These are phyloP conservation scores for Rhinogobius similis DNA, from an alignment of 2,113 vertebrate genomes.

Conservation along the genomic window DNA sequence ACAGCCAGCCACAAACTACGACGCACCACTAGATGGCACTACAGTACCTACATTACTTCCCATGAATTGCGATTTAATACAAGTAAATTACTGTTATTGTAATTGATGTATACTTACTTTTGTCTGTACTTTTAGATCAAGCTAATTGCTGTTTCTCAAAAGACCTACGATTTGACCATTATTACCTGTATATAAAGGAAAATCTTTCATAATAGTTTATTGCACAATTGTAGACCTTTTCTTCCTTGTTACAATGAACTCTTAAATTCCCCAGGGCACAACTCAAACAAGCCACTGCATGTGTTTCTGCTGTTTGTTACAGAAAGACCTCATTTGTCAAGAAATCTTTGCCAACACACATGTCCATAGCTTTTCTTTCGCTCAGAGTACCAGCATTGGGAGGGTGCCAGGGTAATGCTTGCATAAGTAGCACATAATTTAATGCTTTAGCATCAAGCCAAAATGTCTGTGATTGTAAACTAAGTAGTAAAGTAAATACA, in stretches of 20 bases:
- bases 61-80: neutral
- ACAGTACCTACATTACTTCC: neutral
- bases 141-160: neutral
- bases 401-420: neutral
- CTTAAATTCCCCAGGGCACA: constrained; percentile 28
- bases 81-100: neutral
- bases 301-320: constrained; percentile 34
- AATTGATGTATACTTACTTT: neutral
- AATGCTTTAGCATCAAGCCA: neutral
- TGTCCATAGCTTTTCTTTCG: constrained; percentile 28
- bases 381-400: neutral
- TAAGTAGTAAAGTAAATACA: neutral
- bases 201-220: constrained; percentile 28
- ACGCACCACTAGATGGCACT: neutral
- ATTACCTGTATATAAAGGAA: neutral
- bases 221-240: constrained; percentile 32
- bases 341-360: constrained; percentile 41
- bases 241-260: constrained; percentile 21
- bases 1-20: neutral
- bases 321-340: constrained; percentile 35
- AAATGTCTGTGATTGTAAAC: neutral
- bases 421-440: neutral
- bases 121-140: neutral
- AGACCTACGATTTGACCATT: neutral
- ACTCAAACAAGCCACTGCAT: constrained; percentile 58